Evolutionary conservation across 1,140 invertebrate genomes (phyloP).

Genomic region (Nixonia krombeini): DNA sequence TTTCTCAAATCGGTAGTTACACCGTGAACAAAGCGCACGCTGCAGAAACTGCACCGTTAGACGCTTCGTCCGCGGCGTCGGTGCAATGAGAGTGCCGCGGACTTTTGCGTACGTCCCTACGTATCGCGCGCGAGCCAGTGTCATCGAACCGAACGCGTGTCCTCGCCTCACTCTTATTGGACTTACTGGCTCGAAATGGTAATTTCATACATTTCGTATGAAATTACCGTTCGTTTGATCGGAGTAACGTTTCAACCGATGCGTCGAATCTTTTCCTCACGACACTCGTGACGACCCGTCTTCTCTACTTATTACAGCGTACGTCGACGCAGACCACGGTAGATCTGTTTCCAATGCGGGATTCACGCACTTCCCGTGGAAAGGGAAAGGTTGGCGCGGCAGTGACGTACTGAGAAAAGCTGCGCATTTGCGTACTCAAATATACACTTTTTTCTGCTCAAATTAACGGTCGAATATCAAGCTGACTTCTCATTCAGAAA

Average conservation of each 20-base stretch:
- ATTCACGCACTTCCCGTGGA: neutral
- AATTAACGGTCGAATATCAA: too few species aligned
- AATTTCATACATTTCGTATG: too few species aligned
- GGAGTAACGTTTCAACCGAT: too few species aligned
- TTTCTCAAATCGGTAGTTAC: slow-evolving; percentile 48
- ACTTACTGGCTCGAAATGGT: neutral
- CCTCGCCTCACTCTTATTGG: slow-evolving; percentile 1
- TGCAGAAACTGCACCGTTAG: slow-evolving; percentile 38
- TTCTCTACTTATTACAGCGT: neutral
- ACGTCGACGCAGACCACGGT: neutral
- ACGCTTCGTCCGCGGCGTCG: slow-evolving; percentile 14
- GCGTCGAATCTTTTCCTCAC: too few species aligned
- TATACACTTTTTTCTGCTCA: too few species aligned
- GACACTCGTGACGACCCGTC: neutral
- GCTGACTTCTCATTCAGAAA: too few species aligned
- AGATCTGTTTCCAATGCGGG: too few species aligned
- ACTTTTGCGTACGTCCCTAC: neutral
- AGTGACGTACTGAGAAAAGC: too few species aligned
- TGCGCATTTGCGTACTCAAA: too few species aligned
- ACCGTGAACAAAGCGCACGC: slow-evolving; percentile 36
- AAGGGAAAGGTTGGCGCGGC: slow-evolving; percentile 18
- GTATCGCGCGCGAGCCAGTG: too few species aligned
- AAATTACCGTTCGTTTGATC: too few species aligned
- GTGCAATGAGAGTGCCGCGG: slow-evolving; percentile 23
- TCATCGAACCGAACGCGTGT: neutral